These are phyloP conservation scores for Eilema sororculum DNA, from an alignment of 2,888 invertebrate genomes.

Conservation along the genomic window DNA sequence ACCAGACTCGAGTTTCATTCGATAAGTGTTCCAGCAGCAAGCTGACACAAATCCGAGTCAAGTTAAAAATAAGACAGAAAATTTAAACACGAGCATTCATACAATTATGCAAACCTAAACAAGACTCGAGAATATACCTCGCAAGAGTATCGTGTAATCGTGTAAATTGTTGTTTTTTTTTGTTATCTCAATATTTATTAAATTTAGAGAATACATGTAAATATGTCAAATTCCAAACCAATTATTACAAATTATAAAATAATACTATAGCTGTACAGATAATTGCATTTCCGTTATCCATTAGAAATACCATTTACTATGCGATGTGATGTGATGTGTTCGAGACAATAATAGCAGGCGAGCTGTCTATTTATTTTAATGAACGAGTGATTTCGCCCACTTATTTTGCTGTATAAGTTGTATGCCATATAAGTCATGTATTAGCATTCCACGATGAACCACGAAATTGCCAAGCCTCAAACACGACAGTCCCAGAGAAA, in stretches of 20 bases:
- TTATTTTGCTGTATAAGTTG: neutral
- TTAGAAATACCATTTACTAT: neutral
- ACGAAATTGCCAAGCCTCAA: no score
- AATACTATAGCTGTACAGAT: neutral
- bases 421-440: neutral
- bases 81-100: conserved; percentile 54
- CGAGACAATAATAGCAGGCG: neutral
- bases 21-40: conserved; percentile 43
- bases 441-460: no score
- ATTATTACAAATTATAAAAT: neutral
- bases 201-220: neutral
- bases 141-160: neutral
- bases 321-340: neutral
- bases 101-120: conserved; percentile 28
- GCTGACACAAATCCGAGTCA: conserved; percentile 65
- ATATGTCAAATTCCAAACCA: neutral
- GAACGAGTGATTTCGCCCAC: neutral
- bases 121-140: neutral
- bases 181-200: neutral
- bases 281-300: neutral
- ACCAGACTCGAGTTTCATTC: conserved; percentile 25
- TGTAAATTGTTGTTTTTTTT: neutral
- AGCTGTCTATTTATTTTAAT: neutral
- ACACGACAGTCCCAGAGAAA: no score
- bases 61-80: conserved; percentile 64